Evolutionary conservation across 2,888 invertebrate genomes (phyloP), one percentile per base, ranked within the genome.

Genomic region (Rhagium mordax): DNA sequence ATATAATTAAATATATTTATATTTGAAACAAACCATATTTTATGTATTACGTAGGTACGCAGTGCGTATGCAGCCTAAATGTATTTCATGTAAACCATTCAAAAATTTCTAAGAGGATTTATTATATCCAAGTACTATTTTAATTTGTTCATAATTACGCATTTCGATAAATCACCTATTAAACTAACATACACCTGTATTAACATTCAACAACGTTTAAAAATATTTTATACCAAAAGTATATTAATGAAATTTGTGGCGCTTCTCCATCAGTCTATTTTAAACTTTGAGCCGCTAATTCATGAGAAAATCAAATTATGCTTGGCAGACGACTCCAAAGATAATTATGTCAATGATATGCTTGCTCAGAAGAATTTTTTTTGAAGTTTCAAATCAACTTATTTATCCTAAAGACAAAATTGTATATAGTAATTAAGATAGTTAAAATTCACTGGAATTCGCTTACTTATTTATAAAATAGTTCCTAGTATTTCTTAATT

Each of bases 71-170:
- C 49, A 49, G 16, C 51, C 27, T 18, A 24, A 51, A 49, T 64
- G 27, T 62, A 27, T 15, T 27, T 51, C 13, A 41, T n/a, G 41
- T 41, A 41, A 41, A 41, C 41, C 41, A 41, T 41, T 41, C 41
- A 41, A n/a, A 15, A 51, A 51, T 16, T 20, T 51, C 51, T 51
- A 18, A 1, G 10, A 13, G 13, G 41, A 65, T 53, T 53, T 65
- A 53, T 65, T 65, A 65, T 65, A 33, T 33, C 65, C 65, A 29
- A 65, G 18, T 16, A 18, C 20, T 51, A 41, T 33, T 65, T 53
- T 53, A 61, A 61, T 47, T 47, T 21, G 16, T 18, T 47, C 15
- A 13, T 16, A 65, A 33, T 65, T 51, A 55, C 65, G 53, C 33
- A 53, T 7, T 16, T 53, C 53, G 13, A 65, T 53, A 65, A 65